These are phyloP conservation scores for Pycnomerus fuliginosus DNA, from an alignment of 2,888 invertebrate species.

Conservation along the genomic window DNA sequence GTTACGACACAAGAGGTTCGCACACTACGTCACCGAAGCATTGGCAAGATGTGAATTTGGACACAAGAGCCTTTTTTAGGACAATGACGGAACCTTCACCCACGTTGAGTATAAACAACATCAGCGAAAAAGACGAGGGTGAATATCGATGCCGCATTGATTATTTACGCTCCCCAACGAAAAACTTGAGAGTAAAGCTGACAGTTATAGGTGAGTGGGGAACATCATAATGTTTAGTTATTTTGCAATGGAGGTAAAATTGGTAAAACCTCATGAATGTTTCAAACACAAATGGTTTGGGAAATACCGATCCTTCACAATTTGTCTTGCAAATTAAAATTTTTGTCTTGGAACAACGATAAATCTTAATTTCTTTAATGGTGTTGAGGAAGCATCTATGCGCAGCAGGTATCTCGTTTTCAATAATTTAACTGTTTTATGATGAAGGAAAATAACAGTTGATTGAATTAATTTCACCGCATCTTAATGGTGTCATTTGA, in stretches of 20 bases:
- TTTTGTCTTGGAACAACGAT: background rate
- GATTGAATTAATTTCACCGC: slow-evolving; percentile 21
- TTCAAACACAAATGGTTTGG: no score
- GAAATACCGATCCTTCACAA: no score
- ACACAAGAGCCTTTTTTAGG: slow-evolving; percentile 68
- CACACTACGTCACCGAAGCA: slow-evolving; percentile 62
- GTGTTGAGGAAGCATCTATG: slow-evolving; percentile 1
- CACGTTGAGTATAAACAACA: slow-evolving; percentile 66
- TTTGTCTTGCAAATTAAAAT: background rate
- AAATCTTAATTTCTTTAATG: slow-evolving; percentile 3
- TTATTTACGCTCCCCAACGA: slow-evolving; percentile 76
- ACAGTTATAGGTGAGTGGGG: slow-evolving; percentile 70
- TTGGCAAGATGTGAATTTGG: slow-evolving; percentile 69
- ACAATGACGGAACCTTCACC: slow-evolving; percentile 67
- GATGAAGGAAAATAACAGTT: slow-evolving; percentile 14
- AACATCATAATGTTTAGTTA: slow-evolving; percentile 12
- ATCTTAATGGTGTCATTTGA: slow-evolving; percentile 25
- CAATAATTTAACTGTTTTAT: slow-evolving; percentile 15
- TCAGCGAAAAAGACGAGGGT: slow-evolving; percentile 69
- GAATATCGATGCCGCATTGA: slow-evolving; percentile 80
- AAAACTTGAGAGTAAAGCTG: slow-evolving; percentile 71
- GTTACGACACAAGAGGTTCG: slow-evolving; percentile 69
- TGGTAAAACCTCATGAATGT: background rate
- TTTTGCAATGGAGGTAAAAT: slow-evolving; percentile 11
- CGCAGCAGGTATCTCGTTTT: slow-evolving; percentile 4